Evolutionary conservation across 2,113 vertebrate species (phyloP).

Genomic region (Colinus virginianus): DNA sequence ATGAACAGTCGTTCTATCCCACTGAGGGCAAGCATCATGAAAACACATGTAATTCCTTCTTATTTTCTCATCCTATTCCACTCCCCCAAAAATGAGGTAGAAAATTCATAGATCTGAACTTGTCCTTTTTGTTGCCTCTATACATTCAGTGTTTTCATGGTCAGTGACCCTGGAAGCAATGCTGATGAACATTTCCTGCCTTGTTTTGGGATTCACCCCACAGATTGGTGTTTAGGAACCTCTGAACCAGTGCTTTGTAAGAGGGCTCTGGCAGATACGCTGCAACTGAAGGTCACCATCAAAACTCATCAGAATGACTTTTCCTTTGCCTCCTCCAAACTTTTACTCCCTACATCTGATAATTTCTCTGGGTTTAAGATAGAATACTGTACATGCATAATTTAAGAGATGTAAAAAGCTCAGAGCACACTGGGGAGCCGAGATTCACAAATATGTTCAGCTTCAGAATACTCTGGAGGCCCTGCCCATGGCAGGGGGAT

Average conservation of each 20-base stretch:
- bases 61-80: not conserved
- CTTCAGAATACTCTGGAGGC: not conserved
- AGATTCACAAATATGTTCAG: not conserved
- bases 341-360: not conserved
- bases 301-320: not conserved
- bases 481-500: too few species aligned
- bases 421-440: fast-evolving
- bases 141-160: not conserved
- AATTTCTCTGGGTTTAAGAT: not conserved
- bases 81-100: not conserved
- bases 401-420: not conserved
- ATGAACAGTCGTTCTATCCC: not conserved
- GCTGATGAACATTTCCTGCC: not conserved
- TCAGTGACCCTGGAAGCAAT: not conserved
- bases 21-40: not conserved
- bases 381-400: fast-evolving
- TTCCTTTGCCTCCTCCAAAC: not conserved
- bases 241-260: fast-evolving
- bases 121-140: not conserved
- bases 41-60: not conserved
- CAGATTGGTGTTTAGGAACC: not conserved
- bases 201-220: not conserved
- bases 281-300: not conserved
- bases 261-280: not conserved
- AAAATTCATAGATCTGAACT: not conserved